Base-by-base conservation (phyloP, 2,888 invertebrate genomes). In the Sisyra nigra region DNA sequence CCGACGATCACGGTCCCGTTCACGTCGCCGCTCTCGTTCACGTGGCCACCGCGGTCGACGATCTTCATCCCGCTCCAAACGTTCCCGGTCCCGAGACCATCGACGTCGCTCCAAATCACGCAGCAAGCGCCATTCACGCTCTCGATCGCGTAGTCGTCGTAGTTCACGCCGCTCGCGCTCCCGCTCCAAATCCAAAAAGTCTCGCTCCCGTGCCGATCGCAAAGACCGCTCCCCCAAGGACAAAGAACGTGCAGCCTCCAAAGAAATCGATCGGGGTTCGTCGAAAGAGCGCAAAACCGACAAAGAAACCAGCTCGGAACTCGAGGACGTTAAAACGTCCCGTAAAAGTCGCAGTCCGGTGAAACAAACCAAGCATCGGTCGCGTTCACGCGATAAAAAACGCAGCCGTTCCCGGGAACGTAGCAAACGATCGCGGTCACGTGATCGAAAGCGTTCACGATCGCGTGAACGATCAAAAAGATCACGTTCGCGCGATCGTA, bases 1-100 rank as follows among this genome's bases (percentile, higher is more conserved):
- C 11, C 75, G 78, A 0, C 69, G 80, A 2, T 81, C 81, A 0
- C 67, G 74, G 37, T 76, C 76, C 1, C 64, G 69, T 2, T 68
- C 68, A 50, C 71, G 60, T 60, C 66, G 69, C 50, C 65, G 72
- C 9, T 74, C 75, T 1, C 66, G 64, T 15, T 66, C 74, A 2
- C 66, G 60, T 60, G 66, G 69, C 50, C 65, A 72, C 9, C 74
- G 75, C 1, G 66, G 63, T 15, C 58, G 76, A 5, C 69, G 76
- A 37, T 75, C 75, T 2, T 67, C 76, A 32, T 72, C 72, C 1
- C 49, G 57, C 9, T 58, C 58, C 1, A 66, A 68, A 46, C 59
- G 65, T 13, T 74, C 72, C 19, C 67, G 69, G 41, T 64, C 75
- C 10, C 69, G 72, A 54, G 71, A 61, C 31, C 58, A 61, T 46